A percentile compares a stretch with the other conserved stretches of the same genome.
Conservation (phyloP, 2,888 invertebrate species). For the Pocota personata region DNA sequence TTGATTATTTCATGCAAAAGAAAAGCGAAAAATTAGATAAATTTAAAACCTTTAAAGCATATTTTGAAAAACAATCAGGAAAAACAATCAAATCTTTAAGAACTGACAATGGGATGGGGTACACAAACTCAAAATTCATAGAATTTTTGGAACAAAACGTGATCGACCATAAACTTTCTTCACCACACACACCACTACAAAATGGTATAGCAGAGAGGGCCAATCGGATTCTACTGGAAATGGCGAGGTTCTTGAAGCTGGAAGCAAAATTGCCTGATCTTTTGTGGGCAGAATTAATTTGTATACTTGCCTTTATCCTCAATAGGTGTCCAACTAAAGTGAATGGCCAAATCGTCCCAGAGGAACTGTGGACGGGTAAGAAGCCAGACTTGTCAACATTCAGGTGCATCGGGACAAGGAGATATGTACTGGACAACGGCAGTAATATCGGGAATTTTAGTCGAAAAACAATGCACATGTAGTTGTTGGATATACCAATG, state of each 20-base stretch:
- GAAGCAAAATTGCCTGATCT: not conserved
- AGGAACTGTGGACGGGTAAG: conserved; percentile 47
- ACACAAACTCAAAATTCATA: not conserved
- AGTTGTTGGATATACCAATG: conserved; percentile 11
- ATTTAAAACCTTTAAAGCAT: not conserved
- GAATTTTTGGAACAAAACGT: not conserved
- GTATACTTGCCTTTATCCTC: not conserved
- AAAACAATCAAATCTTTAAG: not conserved
- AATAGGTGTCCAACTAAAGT: conserved; percentile 32
- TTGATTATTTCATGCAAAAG: conserved; percentile 17
- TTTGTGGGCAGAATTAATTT: conserved; percentile 24
- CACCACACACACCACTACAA: conserved; percentile 8
- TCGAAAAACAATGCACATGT: conserved; percentile 10
- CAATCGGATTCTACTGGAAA: conserved; percentile 8
- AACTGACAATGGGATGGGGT: not conserved
- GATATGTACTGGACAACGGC: conserved; percentile 20
- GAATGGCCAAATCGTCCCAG: conserved; percentile 10
- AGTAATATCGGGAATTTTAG: conserved; percentile 9
- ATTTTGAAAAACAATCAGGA: not conserved
- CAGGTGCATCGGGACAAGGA: not conserved
- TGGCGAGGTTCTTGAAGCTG: not conserved
- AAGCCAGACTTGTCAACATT: conserved; percentile 33
- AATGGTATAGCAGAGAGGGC: not conserved
- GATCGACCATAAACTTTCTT: not conserved
- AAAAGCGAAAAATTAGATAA: conserved; percentile 6